Percentiles rank a stretch among this genome's conserved stretches.
phyloP scores from a whole-genome alignment of 2,888 invertebrate genomes.

The Drosophila ezoana region DNA sequence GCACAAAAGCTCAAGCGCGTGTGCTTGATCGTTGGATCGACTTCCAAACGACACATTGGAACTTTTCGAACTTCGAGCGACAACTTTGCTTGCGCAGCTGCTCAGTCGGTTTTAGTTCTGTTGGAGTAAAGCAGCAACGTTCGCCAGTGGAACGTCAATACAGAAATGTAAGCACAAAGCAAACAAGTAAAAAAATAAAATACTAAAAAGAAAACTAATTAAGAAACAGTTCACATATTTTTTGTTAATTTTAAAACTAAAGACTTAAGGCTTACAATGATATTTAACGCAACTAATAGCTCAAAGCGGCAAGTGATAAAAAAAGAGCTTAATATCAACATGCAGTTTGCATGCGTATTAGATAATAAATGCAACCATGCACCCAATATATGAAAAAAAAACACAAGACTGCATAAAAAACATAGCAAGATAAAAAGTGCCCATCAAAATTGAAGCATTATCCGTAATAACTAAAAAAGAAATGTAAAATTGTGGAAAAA shows the following conservation, averaged over 20 bases:
- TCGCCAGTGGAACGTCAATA: constrained; percentile 66
- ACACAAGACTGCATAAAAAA: constrained; percentile 5
- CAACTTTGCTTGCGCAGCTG: constrained; percentile 48
- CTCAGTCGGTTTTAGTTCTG: constrained; percentile 77
- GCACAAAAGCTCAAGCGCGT: constrained; percentile 49
- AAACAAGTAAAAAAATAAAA: constrained; percentile 39
- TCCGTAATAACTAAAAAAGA: constrained; percentile 5
- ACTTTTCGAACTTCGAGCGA: constrained; percentile 71
- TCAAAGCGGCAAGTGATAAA: constrained; percentile 49
- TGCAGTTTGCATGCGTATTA: constrained; percentile 54
- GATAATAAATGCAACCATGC: constrained; percentile 65
- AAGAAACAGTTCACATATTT: constrained; percentile 16
- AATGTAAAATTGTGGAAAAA: constrained; percentile 26
- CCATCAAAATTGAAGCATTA: constrained; percentile 8
- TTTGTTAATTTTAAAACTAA: background rate
- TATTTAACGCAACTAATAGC: constrained; percentile 16
- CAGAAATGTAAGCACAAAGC: constrained; percentile 68
- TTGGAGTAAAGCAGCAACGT: constrained; percentile 73
- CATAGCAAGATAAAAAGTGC: constrained; percentile 47
- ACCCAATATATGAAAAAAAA: constrained; percentile 1
- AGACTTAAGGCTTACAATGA: background rate
- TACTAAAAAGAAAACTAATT: constrained; percentile 28
- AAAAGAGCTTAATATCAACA: constrained; percentile 35
- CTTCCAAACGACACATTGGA: constrained; percentile 43
- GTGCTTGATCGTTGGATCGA: constrained; percentile 49